A percentile compares a stretch with the other conserved stretches of the same genome.
Conservation (phyloP, 2,113 vertebrate species). For the Oryzias celebensis region DNA sequence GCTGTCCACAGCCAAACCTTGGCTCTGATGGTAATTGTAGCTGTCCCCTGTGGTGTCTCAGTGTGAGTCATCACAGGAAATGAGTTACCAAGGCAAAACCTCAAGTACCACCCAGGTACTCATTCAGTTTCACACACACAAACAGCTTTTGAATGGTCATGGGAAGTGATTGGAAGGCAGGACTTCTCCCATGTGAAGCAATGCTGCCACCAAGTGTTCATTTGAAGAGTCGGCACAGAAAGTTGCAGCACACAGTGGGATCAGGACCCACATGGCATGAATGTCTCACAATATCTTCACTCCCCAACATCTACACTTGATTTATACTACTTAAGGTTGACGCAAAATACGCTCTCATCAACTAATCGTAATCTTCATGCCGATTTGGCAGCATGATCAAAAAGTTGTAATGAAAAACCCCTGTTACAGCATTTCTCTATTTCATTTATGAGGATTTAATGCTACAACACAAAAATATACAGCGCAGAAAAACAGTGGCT, state of each 20-base stretch:
- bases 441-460: neutral
- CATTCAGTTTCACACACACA: slow-evolving; percentile 29
- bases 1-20: slow-evolving; percentile 20
- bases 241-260: neutral
- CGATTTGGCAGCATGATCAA: no score
- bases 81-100: slow-evolving; percentile 65
- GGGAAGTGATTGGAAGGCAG: neutral
- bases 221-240: neutral
- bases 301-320: neutral
- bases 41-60: slow-evolving; percentile 52
- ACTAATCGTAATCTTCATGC: no score
- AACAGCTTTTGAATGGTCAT: neutral
- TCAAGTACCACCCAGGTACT: slow-evolving; percentile 60
- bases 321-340: no score
- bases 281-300: neutral
- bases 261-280: no score
- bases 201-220: slow-evolving; percentile 65
- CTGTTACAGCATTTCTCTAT: neutral
- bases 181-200: slow-evolving; percentile 12
- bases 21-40: slow-evolving; percentile 41
- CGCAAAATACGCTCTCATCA: no score
- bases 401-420: no score
- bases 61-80: slow-evolving; percentile 61
- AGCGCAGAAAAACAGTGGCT: neutral
- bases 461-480: neutral